Evolutionary conservation across 2,888 invertebrate genomes (phyloP), one percentile per base, ranked within the genome.

Genomic region (Oligia fasciuncula): DNA sequence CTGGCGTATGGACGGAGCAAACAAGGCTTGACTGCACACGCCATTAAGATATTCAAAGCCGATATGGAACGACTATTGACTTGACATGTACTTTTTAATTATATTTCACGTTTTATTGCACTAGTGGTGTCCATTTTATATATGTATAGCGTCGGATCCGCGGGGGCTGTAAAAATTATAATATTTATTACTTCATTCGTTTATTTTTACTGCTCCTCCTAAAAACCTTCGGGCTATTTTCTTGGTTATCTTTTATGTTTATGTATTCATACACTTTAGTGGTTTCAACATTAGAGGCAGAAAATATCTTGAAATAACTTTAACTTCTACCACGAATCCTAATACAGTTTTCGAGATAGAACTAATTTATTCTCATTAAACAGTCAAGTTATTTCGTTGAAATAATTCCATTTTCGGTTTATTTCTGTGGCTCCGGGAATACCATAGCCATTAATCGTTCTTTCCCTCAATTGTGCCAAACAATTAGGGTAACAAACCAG

Each of bases 21-120:
- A 94, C 95, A 95, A 94, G 94, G 88, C 92, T 91, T 91, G 92
- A 93, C 92, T 92, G 94, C 93, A 92, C 94, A 93, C 92, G 93
- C 94, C 90, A 95, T 95, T 95, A 93, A 95, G 95, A 95, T 95
- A 94, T 93, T 92, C 91, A 85, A 87, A 87, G 86, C 90, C 84
- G 95, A 95, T 95, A 95, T 85, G 87, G 85, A 85, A 83, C 90
- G 81, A 89, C 90, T 88, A 90, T 90, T 82, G 91, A 91, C 91
- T 93, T 90, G 91, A 92, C 92, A 88, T 93, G 92, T 92, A 90
- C 86, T 92, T 92, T 93, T 92, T 91, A 91, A 91, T 91, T 91
- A 90, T 90, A 87, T 88, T 92, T 92, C 75, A 85, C 76, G 86
- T 88, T 90, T 87, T 85, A 83, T 78, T 85, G 83, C 84, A 81